phyloP scores from a whole-genome alignment of 1,140 invertebrate genomes.

The Neodiprion pinetum region DNA sequence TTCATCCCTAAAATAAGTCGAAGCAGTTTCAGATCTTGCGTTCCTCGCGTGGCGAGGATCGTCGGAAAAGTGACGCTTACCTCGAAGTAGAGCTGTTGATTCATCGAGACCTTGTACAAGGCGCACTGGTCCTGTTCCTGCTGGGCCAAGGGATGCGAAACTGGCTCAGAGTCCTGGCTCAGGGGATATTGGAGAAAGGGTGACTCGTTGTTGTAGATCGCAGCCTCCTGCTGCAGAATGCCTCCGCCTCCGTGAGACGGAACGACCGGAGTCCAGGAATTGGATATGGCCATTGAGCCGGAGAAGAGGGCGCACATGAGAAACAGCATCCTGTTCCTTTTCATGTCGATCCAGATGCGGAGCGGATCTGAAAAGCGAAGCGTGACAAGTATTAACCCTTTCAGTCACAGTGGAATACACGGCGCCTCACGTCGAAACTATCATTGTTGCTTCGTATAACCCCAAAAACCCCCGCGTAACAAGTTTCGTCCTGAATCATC shows the following conservation, averaged over 20 bases:
- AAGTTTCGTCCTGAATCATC: no score
- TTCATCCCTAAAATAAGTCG: no score
- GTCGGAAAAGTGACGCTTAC: constrained; percentile 31
- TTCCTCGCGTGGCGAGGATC: no score
- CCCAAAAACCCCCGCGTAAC: no score
- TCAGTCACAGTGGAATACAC: no score
- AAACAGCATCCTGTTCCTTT: constrained; percentile 30
- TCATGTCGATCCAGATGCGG: constrained; percentile 15
- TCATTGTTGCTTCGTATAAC: no score
- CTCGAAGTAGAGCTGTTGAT: constrained; percentile 73
- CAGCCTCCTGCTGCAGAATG: constrained; percentile 39
- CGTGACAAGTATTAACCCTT: no score
- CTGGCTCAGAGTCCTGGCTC: constrained; percentile 23
- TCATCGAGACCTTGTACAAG: constrained; percentile 72
- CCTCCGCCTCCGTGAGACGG: constrained; percentile 34
- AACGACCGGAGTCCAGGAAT: constrained; percentile 48
- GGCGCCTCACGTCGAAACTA: no score
- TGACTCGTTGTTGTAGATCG: constrained; percentile 32
- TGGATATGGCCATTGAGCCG: constrained; percentile 34
- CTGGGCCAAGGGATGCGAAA: constrained; percentile 32
- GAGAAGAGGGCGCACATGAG: constrained; percentile 26
- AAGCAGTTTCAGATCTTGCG: no score
- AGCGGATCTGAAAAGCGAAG: no score
- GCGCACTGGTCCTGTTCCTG: constrained; percentile 64
- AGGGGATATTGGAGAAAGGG: constrained; percentile 28